Base-by-base conservation (phyloP, 2,888 invertebrate genomes). In the Choreutis nemorana region DNA sequence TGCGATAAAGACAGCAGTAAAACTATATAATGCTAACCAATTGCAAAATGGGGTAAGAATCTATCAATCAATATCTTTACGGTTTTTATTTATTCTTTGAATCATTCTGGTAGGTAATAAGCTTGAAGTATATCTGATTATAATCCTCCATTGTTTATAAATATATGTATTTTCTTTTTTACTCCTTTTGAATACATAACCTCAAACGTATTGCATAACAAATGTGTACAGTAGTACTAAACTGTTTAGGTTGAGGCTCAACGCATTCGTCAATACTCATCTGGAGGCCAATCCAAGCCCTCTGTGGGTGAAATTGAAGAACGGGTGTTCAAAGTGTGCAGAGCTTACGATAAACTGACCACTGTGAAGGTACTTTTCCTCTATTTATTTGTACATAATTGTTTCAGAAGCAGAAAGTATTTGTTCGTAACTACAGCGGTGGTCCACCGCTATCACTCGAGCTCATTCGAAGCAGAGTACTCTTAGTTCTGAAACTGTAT, bases 401-500 rank as follows among this genome's bases (percentile, higher is more conserved):
- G 71, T 81, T 86, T 65, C 85, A 87, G 87, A 83, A 71, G 68
- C 79, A 71, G 80, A 79, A 79, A 78, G 80, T 82, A 79, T 82
- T 80, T 65, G 78, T 77, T 57, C 87, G 90, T 72, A 82, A 82
- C 71, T 91, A 88, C 84, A 87, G 90, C 70, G 75, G 71, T 44
- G 87, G 87, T 56, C 82, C 87, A 43, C 93, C 93, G 42, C 81
- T 94, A 55, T 83, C 91, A 41, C 81, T 94, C 66, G 89, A 91
- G 56, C 83, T 91, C 55, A 90, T 97, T 70, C 77, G 84, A 62
- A 90, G 93, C 65, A 86, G 99, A 65, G 95, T 98, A 44, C 80
- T 97, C 54, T 89, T 99, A 75, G 94, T 97, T 43, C 87, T 99
- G 56, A 91, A 92, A 82, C 87, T 98, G 48, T 99, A 94, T 83